Evolutionary conservation across 92 coral and sea anemone genomes (phyloP), one percentile per base, ranked within the genome.

Genomic region (Parazoanthus atlanticus): DNA sequence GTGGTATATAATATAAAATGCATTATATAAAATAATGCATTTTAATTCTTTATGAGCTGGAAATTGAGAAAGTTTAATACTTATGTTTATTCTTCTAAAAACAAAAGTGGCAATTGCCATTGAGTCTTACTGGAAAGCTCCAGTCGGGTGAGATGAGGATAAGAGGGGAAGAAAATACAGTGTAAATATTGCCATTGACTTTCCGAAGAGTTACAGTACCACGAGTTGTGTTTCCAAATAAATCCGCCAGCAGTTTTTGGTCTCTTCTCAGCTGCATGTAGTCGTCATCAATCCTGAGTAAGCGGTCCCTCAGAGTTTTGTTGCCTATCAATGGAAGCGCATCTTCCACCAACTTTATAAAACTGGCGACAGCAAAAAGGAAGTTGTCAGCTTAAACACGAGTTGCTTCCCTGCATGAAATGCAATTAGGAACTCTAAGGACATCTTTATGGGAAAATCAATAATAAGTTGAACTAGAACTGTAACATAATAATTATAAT

Each of bases 271-370:
- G 91, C 31, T 77, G 93, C 58, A 67, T 36, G 78, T 74, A 84
- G 86, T 95, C 98, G 73, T 70, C 21, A 41, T 77, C 56, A 5
- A 95, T 16, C 33, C 98, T 88, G 17, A 93, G 80, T 38, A 95
- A 17, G 76, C 96, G 89, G 26, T 93, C 92, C 38, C 94, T 86
- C 11, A 95, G 72, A 41, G 91, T 90, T 58, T 86, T 89, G 88
- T 95, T 95, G 41, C 86, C 89, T 26, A 93, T 61, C 38, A 95
- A 25, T 8, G 98, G 98, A n/a, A 93, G 78, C 67, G 90, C 92
- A 89, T 95, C 98, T 79, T 93, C 96, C 19, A 95, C 26, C 11
- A 95, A 82, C 89, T 89, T 92, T 31, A 88, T 85, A 32, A 93
- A 89, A 70, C 98, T 95, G 67, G 66, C 29, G 25, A 80, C n/a